Evolutionary conservation across 2,797 vertebrate genomes (phyloP), one percentile per base, ranked within the genome.

Genomic region (Chelon auratus): DNA sequence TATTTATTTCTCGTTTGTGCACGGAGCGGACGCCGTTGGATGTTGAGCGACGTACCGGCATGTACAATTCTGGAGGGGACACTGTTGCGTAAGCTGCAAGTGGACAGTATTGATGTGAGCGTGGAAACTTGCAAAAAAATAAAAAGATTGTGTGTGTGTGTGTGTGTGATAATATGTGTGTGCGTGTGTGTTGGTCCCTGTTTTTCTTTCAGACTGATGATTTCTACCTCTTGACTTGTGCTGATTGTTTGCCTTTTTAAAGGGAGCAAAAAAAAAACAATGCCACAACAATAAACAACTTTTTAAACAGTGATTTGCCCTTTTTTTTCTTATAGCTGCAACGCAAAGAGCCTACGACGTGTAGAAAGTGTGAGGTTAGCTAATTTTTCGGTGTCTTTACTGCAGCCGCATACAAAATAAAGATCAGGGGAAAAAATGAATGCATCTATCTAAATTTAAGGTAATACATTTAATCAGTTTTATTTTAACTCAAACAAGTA

Each of bases 141-240:
- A 58, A 68, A 52, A 58, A 22, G 17, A 9, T 54, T 22, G 45
- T 15, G 59, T 43, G 48, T n/a, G 53, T 26, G 63, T 40, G 54
- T 22, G 54, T 24, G 62, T 45, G 52, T 18, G 50, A 22, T 22
- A 18, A 60, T 4, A 60, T 4, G 68, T 59, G 55, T 26, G 43
- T 4, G 55, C 17, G 64, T 26, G 60, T 59, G 18, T 62, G 57
- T 77, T 57, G 67, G 62, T 76, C 39, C 68, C 69, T 62, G 51
- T 66, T 51, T 75, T 84, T 73, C 45, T 76, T 84, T 87, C 63
- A 75, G 66, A 86, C 63, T 78, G 79, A 82, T 87, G 30, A 90
- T 89, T 92, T 94, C 94, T 95, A 94, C 94, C 94, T 95, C 94
- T 89, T 89, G 86, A 91, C 81, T 81, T 90, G 88, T 91, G 87